Conservation (phyloP, 1,140 invertebrate genomes). For the Drosophila gunungcola region DNA sequence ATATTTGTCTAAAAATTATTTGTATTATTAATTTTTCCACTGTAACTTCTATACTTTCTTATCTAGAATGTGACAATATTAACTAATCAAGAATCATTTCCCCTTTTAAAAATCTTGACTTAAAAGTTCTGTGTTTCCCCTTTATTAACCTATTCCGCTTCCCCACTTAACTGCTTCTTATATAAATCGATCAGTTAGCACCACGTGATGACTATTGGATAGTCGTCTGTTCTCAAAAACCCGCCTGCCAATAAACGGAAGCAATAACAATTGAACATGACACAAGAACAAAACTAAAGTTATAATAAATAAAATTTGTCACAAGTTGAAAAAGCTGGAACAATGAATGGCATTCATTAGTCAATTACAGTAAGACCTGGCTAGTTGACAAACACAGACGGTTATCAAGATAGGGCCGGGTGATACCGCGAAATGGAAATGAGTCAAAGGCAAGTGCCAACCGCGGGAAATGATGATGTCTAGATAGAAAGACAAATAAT, state of each 20-base stretch:
- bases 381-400: constrained; percentile 36
- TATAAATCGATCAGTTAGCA: constrained; percentile 18
- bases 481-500: constrained; percentile 39
- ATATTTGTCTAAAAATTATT: neutral
- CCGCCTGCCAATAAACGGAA: constrained; percentile 22
- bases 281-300: constrained; percentile 35
- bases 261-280: constrained; percentile 32
- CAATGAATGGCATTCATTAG: constrained; percentile 70
- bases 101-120: constrained; percentile 19
- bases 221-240: constrained; percentile 34
- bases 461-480: constrained; percentile 33
- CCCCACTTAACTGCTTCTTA: constrained; percentile 7
- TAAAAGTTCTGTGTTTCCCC: constrained; percentile 16
- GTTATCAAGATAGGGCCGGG: constrained; percentile 31
- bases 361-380: constrained; percentile 65
- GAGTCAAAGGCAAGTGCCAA: constrained; percentile 53
- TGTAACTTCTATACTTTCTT: neutral
- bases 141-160: constrained; percentile 9
- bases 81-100: constrained; percentile 6
- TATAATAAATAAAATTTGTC: constrained; percentile 66
- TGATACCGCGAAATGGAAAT: constrained; percentile 46
- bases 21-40: no score
- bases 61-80: constrained; percentile 15
- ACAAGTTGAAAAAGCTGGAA: constrained; percentile 40
- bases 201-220: constrained; percentile 25